Evolutionary conservation across 2,888 invertebrate species (phyloP), one percentile per base, ranked within the genome.

Genomic region (Thelaira solivaga): DNA sequence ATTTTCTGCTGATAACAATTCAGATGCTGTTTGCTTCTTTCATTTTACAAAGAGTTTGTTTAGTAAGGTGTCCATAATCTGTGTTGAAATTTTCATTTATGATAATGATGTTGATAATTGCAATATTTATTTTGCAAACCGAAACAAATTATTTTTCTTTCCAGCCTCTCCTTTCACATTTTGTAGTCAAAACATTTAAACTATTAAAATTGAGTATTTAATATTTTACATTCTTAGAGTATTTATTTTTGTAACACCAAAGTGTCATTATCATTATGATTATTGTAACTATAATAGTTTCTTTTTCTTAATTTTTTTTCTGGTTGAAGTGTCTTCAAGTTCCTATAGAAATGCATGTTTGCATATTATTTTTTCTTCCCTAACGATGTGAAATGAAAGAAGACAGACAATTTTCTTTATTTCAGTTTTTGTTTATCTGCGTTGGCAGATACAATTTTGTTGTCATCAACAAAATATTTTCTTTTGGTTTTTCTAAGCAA

Each of bases 31-130:
- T n/a, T 26, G 26, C 6, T 26, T 5, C 26, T 26, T 26, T n/a
- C n/a, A 26, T 26, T 26, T 26, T 26, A 6, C 26, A 16, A 4
- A 2, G 1, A 8, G 13, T 55, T 22, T 4, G 18, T 49, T 24
- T 24, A 36, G 11, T 36, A 36, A 43, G 59, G 55, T 55, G 49
- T 34, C n/a, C 2, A 24, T 3, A 20, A 39, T 22, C 34, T 31
- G 36, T 43, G 43, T 29, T 41, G 22, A 34, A 47, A 31, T 34
- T n/a, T 1, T 41, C 51, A 59, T 57, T 57, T 53, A 55, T 47
- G 49, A 64, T 77, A 57, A 77, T 73, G 57, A 68, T 39, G 68
- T 55, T 77, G 68, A 72, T 77, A 62, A 62, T 72, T 34, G 39
- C 24, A 26, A 76, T 64, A 47, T 69, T 69, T 76, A 45, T 53